Conservation (phyloP, 2,888 invertebrate genomes). For the Meganola albula region DNA sequence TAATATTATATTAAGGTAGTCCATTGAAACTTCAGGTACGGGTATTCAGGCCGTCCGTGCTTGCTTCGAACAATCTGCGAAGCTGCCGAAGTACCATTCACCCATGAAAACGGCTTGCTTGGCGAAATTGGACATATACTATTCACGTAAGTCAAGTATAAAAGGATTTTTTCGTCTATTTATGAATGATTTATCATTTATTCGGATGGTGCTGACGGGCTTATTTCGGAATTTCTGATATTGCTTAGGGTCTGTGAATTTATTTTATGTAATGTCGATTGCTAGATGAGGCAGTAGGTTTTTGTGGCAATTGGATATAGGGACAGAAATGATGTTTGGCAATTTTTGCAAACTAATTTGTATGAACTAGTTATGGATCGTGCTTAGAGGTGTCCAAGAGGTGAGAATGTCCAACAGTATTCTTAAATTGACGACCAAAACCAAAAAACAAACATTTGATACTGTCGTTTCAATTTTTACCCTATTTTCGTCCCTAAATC, state of each 20-base stretch:
- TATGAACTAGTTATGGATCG: too few relatives aligned
- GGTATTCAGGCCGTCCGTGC: conserved; percentile 82
- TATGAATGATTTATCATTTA: conserved; percentile 29
- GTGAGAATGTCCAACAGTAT: too few relatives aligned
- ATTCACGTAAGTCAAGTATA: conserved; percentile 79
- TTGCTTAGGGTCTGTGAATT: conserved; percentile 18
- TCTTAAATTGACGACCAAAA: too few relatives aligned
- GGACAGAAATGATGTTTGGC: too few relatives aligned
- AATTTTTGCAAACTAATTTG: too few relatives aligned
- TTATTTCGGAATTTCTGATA: conserved; percentile 19
- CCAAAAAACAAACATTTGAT: too few relatives aligned
- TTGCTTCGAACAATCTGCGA: conserved; percentile 87
- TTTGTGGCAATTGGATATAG: too few relatives aligned
- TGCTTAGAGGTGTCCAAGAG: too few relatives aligned
- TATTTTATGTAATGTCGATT: conserved; percentile 16
- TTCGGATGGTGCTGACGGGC: conserved; percentile 19
- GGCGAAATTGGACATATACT: conserved; percentile 86
- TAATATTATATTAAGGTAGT: conserved; percentile 37
- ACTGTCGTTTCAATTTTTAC: too few relatives aligned
- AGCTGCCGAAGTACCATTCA: conserved; percentile 82
- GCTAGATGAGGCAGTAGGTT: conserved; percentile 6
- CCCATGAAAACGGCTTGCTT: conserved; percentile 82
- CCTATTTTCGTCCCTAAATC: too few relatives aligned
- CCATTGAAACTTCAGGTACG: conserved; percentile 70
- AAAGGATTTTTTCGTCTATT: conserved; percentile 26